Base-by-base conservation (phyloP, 2,888 invertebrate species). In the Apocheima hispidaria region DNA sequence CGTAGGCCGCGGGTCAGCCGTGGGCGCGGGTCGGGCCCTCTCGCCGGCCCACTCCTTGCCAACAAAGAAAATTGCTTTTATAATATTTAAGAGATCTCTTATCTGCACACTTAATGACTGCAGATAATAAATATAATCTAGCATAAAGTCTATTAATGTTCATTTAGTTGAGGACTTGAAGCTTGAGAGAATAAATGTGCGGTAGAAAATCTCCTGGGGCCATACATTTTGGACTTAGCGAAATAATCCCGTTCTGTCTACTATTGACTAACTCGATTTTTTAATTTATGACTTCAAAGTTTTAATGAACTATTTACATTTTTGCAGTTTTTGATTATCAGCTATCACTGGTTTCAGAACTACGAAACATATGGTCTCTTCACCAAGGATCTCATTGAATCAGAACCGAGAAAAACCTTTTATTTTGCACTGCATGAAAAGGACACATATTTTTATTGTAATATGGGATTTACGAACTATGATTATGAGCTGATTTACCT, bases 1-100 rank as follows among this genome's bases (percentile, higher is more conserved):
- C 79, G 85, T 79, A 82, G 81, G 82, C 78, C 70, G 78, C 67
- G 72, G 77, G 81, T 78, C 77, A 75, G 46, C 63, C 75, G 83
- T 82, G 81, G 82, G 83, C 75, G 68, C 33, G 49, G 67, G 69
- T 69, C 60, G 46, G 35, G 48, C 48, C 56, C 61, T 61, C 52
- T 43, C 60, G 38, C 52, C 62, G 43, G 28, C 58, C 50, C 62
- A 58, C 57, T n/a, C n/a, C n/a, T 53, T 43, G 52, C 53, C 59
- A 67, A 69, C 70, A 68, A 68, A 65, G 60, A 70, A 68, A 68
- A 65, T 66, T 63, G 61, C 68, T 68, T 68, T 66, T 52, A 61
- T 51, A 60, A n/a, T n/a, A n/a, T n/a, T 66, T 55, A 16, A 58
- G 56, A 63, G 63, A 64, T 65, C 48, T 58, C 56, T 63, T 66